These are phyloP conservation scores for Metallyticus violacea DNA, from an alignment of 2,888 invertebrate species.

Conservation along the genomic window DNA sequence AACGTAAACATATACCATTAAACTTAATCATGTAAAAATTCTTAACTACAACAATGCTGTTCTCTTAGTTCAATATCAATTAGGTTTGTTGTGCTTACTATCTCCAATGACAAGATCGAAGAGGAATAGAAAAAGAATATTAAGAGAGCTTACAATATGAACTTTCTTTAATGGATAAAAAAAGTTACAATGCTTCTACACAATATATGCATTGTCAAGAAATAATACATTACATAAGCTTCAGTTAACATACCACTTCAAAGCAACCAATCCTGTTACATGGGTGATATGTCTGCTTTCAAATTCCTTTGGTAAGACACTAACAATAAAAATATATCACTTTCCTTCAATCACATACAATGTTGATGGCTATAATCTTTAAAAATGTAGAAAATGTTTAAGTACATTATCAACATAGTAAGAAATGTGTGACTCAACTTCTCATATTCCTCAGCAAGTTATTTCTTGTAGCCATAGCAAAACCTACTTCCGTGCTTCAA, in stretches of 20 bases:
- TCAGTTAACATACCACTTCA: background rate
- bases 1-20: no score
- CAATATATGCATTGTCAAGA: background rate
- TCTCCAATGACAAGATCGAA: no score
- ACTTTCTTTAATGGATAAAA: background rate
- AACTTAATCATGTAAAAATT: no score
- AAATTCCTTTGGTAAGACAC: background rate
- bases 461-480: background rate
- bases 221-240: background rate
- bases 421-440: background rate
- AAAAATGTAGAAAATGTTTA: background rate
- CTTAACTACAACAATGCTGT: no score
- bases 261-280: background rate
- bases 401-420: background rate
- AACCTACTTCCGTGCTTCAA: background rate
- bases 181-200: background rate
- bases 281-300: background rate
- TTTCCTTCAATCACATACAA: background rate
- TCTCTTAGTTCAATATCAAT: no score
- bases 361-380: background rate
- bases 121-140: no score
- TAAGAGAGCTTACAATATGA: background rate
- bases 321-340: background rate
- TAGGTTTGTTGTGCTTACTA: no score
- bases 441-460: background rate